These are phyloP conservation scores for Agrochola lychnidis DNA, from an alignment of 2,888 invertebrate species.

Conservation along the genomic window DNA sequence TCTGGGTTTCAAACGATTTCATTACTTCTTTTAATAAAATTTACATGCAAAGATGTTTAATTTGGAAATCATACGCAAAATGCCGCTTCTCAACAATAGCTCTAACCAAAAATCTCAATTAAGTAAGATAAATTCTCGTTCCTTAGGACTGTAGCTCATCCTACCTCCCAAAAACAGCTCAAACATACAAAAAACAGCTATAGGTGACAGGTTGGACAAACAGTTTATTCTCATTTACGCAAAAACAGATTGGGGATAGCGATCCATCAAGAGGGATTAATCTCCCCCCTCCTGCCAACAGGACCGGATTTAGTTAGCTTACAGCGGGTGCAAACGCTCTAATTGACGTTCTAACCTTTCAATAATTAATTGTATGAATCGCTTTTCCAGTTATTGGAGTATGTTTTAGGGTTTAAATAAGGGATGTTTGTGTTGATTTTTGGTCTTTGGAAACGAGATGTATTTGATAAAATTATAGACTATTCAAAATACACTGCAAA, in stretches of 20 bases:
- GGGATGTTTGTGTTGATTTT: background rate
- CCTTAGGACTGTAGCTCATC: background rate
- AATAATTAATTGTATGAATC: slow-evolving; percentile 64
- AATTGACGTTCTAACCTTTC: slow-evolving; percentile 60
- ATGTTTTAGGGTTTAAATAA: background rate
- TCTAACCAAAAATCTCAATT: background rate
- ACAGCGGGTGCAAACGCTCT: slow-evolving; percentile 60
- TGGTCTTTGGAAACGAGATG: background rate
- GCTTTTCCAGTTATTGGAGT: background rate
- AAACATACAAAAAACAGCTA: slow-evolving; percentile 58
- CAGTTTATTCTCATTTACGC: slow-evolving; percentile 81
- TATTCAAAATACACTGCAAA: background rate
- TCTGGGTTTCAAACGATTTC: background rate
- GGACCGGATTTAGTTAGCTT: slow-evolving; percentile 67
- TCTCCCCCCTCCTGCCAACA: slow-evolving; percentile 61
- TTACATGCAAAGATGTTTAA: background rate
- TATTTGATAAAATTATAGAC: no score
- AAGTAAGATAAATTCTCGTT: background rate
- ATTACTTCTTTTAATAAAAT: background rate
- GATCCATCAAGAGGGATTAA: slow-evolving; percentile 84
- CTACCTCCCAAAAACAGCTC: slow-evolving; percentile 44
- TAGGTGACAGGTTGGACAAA: slow-evolving; percentile 68
- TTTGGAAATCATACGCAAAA: background rate
- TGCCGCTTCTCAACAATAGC: background rate
- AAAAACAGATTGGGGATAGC: slow-evolving; percentile 78